Conservation (phyloP, 1,140 invertebrate genomes). For the Sarcophaga bullata region DNA sequence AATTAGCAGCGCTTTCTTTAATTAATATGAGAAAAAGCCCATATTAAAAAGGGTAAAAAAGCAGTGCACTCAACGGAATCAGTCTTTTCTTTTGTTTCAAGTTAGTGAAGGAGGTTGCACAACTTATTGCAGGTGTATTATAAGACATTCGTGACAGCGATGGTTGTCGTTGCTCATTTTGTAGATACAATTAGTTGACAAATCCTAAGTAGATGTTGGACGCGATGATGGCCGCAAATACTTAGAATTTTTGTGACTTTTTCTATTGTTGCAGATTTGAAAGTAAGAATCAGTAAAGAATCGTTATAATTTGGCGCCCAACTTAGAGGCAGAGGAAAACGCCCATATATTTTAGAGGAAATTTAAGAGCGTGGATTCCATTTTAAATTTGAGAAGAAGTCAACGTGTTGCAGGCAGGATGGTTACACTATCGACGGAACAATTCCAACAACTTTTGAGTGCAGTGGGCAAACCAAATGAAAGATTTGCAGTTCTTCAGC, state of each 20-base stretch:
- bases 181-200: not conserved
- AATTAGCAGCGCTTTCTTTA: too few relatives aligned
- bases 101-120: not conserved
- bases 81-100: not conserved
- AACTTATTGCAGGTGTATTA: not conserved
- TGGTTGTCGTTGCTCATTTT: not conserved
- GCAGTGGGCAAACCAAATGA: conserved; percentile 8
- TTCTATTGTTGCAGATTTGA: too few relatives aligned
- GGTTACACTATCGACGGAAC: conserved; percentile 13
- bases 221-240: too few relatives aligned
- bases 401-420: conserved; percentile 12
- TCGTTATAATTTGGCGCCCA: not conserved
- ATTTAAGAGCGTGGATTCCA: not conserved
- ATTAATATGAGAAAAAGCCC: too few relatives aligned
- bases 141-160: not conserved
- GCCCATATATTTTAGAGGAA: not conserved
- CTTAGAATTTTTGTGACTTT: too few relatives aligned
- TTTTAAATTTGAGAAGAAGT: conserved; percentile 31
- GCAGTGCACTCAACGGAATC: conserved; percentile 40
- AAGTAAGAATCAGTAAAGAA: not conserved
- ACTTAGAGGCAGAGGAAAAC: not conserved
- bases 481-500: conserved; percentile 40
- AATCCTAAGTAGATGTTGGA: too few relatives aligned
- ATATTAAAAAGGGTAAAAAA: conserved; percentile 4
- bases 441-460: too few relatives aligned